Base-by-base conservation (phyloP, 2,797 vertebrate species). In the Buphagus erythrorhynchus region DNA sequence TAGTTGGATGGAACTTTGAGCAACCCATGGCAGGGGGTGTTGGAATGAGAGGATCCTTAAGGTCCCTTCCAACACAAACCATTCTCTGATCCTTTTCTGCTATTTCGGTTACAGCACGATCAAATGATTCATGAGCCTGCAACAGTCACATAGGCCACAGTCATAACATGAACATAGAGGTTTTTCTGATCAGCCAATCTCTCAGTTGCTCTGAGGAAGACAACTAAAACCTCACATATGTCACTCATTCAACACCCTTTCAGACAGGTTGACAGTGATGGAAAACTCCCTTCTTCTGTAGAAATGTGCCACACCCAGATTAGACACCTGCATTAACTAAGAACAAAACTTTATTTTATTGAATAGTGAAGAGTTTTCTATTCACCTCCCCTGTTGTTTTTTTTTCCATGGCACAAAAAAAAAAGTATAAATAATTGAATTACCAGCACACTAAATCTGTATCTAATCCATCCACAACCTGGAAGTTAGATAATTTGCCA, bases 401-500 rank as follows among this genome's bases (percentile, higher is more conserved):
- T 82, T 78, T 89, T 69, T 15, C 4, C 7, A 16, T 25, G 43
- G 38, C 51, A 65, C 40, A 61, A 73, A 49, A 65, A 49, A 65
- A 28, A 65, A 26, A 52, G 9, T 48, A 42, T 20, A 74, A 67
- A 72, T 57, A n/a, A 61, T 46, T 55, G 33, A 78, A 77, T 61
- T 76, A 65, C 36, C 35, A 69, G 2, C 59, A 59, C 4, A 13
- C 5, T 55, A 10, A 77, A 42, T 90, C 91, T 86, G 61, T 95
- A 63, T 86, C 77, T 90, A 78, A 85, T 93, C 81, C 87, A 82
- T 77, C 79, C 48, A 31, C 59, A 69, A 73, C 84, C 80, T 93
- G 59, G 65, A 95, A 96, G 91, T 91, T 95, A 93, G 65, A 78
- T 93, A 84, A 95, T 93, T 95, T 52, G 73, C 74, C 86, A 29